Percentiles rank a stretch among this genome's conserved stretches.
These are phyloP conservation scores for Danio jaintianensis DNA, from an alignment of 2,797 vertebrate species.

Conservation along the genomic window DNA sequence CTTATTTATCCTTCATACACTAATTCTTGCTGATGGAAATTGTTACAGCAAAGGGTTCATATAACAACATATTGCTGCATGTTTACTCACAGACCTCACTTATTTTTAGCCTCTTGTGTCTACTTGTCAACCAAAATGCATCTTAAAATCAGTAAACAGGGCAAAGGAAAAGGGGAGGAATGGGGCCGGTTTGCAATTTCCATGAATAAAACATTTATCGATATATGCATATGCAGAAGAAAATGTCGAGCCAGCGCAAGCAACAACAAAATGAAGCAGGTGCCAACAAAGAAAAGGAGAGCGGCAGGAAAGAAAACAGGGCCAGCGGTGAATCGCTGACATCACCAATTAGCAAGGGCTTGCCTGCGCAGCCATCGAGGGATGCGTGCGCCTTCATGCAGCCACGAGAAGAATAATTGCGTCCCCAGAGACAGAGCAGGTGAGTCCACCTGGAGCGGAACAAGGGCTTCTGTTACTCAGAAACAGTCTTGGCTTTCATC, in stretches of 20 bases:
- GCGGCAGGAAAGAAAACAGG: constrained; percentile 58
- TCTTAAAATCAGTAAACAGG: constrained; percentile 1
- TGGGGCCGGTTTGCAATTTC: constrained; percentile 65
- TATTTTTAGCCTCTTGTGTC: constrained; percentile 7
- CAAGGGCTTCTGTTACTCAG: constrained; percentile 68
- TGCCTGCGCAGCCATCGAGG: constrained; percentile 71
- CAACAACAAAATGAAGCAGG: constrained; percentile 64
- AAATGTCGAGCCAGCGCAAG: constrained; percentile 74
- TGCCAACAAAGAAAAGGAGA: constrained; percentile 38
- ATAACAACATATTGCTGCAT: too few relatives aligned
- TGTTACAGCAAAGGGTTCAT: too few relatives aligned
- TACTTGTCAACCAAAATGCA: constrained; percentile 17
- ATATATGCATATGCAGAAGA: constrained; percentile 78
- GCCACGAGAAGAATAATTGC: constrained; percentile 82
- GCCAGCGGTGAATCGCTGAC: constrained; percentile 74
- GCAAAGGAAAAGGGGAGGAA: constrained; percentile 50
- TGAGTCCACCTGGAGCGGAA: constrained; percentile 73
- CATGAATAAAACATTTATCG: constrained; percentile 82
- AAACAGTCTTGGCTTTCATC: constrained; percentile 71
- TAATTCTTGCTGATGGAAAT: too few relatives aligned
- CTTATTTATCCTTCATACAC: too few relatives aligned
- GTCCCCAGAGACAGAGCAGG: constrained; percentile 81
- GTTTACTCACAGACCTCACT: too few relatives aligned
- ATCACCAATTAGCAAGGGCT: constrained; percentile 78
- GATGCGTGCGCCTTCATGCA: constrained; percentile 66